These are phyloP conservation scores for Nannobrachium achirus DNA, from an alignment of 2,113 vertebrate genomes.

Conservation along the genomic window DNA sequence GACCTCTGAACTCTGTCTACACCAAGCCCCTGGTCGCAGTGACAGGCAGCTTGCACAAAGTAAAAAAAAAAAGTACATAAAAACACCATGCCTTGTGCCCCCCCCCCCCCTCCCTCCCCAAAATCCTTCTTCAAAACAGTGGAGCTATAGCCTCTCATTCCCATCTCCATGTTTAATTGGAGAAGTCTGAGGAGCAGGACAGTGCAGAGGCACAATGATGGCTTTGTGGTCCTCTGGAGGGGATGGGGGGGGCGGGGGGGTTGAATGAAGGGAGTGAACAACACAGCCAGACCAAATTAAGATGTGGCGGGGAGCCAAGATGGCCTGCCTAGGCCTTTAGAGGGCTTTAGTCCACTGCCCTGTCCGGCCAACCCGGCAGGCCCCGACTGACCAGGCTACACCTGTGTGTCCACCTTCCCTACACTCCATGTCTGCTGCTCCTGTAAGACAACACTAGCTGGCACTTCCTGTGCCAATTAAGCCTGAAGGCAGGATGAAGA, in stretches of 20 bases:
- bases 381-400: conserved; percentile 37
- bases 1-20: background rate
- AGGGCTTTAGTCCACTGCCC: too few relatives aligned
- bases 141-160: conserved; percentile 63
- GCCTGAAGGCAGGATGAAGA: conserved; percentile 21
- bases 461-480: conserved; percentile 34
- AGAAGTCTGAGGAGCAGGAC: conserved; percentile 75
- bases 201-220: conserved; percentile 82
- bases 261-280: conserved; percentile 45
- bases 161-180: conserved; percentile 84
- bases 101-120: conserved; percentile 15
- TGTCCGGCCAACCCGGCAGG: conserved; percentile 27
- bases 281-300: conserved; percentile 84
- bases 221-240: conserved; percentile 85
- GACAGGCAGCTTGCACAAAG: conserved; percentile 21
- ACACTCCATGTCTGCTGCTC: conserved; percentile 61
- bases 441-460: conserved; percentile 64
- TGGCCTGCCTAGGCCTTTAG: conserved; percentile 56
- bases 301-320: conserved; percentile 82
- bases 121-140: conserved; percentile 49
- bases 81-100: conserved; percentile 18
- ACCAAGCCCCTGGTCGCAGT: conserved; percentile 19
- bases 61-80: background rate
- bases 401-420: conserved; percentile 39
- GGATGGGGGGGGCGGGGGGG: conserved; percentile 26